These are phyloP conservation scores for Caerostris darwini DNA, from an alignment of 1,140 invertebrate species.

Conservation along the genomic window DNA sequence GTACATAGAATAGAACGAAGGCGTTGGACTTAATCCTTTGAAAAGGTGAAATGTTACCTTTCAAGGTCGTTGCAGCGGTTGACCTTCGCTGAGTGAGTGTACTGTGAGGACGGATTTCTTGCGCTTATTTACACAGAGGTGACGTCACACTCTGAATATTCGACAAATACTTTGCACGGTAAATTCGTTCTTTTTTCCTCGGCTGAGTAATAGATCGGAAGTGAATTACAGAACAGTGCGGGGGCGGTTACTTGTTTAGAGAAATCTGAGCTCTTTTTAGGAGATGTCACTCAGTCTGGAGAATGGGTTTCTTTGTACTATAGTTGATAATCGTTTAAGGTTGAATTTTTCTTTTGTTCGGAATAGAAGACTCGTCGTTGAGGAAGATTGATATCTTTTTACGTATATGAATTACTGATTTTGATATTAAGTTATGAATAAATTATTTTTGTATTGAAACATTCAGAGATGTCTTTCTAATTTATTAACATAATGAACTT, in stretches of 20 bases:
- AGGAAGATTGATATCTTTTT: too few relatives aligned
- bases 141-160: slow-evolving; percentile 36
- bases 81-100: slow-evolving; percentile 11
- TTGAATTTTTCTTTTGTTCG: too few relatives aligned
- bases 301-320: too few relatives aligned
- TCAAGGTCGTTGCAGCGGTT: slow-evolving; percentile 10
- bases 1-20: not conserved
- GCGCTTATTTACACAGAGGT: not conserved
- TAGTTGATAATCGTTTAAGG: too few relatives aligned
- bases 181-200: slow-evolving; percentile 2
- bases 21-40: not conserved
- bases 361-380: too few relatives aligned
- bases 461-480: too few relatives aligned
- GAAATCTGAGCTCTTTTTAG: not conserved
- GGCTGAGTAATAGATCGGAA: not conserved
- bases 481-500: too few relatives aligned
- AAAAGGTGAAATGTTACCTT: slow-evolving; percentile 14
- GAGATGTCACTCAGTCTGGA: not conserved
- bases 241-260: not conserved
- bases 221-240: not conserved
- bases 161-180: not conserved
- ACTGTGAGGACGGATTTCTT: not conserved
- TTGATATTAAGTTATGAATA: too few relatives aligned
- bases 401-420: too few relatives aligned
- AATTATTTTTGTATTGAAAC: too few relatives aligned